Evolutionary conservation across 2,113 vertebrate species (phyloP), one percentile per base, ranked within the genome.

Genomic region (Eubucco bourcierii): DNA sequence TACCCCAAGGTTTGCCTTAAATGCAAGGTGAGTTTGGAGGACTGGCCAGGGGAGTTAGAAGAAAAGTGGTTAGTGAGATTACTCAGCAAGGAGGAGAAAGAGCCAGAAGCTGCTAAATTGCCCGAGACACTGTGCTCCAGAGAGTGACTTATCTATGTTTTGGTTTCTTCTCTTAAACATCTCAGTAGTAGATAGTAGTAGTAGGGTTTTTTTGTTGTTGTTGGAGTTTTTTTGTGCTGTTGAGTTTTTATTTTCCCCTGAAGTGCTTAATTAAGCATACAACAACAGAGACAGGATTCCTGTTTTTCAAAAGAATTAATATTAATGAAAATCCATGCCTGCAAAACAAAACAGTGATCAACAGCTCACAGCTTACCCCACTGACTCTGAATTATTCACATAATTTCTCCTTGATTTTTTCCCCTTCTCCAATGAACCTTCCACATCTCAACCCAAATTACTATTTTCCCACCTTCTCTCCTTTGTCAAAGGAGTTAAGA

Each of bases 211-310:
- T 34, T 53, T 24, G 16, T 24, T 15, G 17, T 46, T 24, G 15
- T 44, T 44, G 44, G 44, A 15, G 7, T 2, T 12, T 24, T 18
- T 11, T 29, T 59, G 50, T 53, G 23, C 63, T 70, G 31, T 12
- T 12, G 20, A 14, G 37, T 23, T 16, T 20, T 23, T 0, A 61
- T 91, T 75, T 88, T 88, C 90, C 47, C 81, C 81, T 53, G 25
- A 75, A 94, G 76, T 75, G 65, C 39, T 92, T 76, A 75, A 78
- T 88, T 95, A 94, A 86, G 64, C 88, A 68, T 76, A 93, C n/a
- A 90, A 88, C n/a, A 80, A 46, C 70, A 78, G 37, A 85, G 34
- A 84, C n/a, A 65, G 44, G 55, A 91, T 95, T 94, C 85, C n/a
- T 84, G 65, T 39, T 96, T 90, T 75, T 75, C 68, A 31, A 55